Evolutionary conservation across 1,140 invertebrate genomes (phyloP).

Genomic region (Drosophila nebulosa): DNA sequence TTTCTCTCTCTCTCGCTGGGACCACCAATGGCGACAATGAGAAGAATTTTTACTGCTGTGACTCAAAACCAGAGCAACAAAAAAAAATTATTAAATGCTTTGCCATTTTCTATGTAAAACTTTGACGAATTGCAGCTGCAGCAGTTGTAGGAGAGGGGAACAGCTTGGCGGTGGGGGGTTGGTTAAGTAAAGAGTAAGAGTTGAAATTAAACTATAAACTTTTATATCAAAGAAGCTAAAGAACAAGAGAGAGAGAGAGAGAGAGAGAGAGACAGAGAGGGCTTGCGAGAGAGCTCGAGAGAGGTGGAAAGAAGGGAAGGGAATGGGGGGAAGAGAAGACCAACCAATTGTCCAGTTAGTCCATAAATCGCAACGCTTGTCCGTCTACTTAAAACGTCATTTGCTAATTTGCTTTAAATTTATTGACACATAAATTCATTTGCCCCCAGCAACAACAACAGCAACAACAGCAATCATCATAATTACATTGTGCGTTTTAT

Average conservation of each 20-base stretch:
- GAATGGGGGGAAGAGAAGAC: background rate
- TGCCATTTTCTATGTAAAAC: background rate
- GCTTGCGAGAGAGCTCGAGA: background rate
- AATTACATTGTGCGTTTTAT: slow-evolving; percentile 43
- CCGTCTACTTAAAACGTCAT: slow-evolving; percentile 70
- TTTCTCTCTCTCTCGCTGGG: slow-evolving; percentile 17
- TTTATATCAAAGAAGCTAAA: no score
- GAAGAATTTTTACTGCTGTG: no score
- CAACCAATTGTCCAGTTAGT: slow-evolving; percentile 22
- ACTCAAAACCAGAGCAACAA: background rate
- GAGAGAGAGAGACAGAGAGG: background rate
- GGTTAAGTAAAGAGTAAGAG: no score
- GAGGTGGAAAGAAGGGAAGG: no score
- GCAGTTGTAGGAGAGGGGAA: no score
- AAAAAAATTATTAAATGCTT: background rate
- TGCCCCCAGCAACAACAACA: slow-evolving; percentile 28
- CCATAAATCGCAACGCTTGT: slow-evolving; percentile 56
- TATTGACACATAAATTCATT: slow-evolving; percentile 78
- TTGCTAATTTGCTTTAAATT: slow-evolving; percentile 76
- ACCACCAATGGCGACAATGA: slow-evolving; percentile 58
- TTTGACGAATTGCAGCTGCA: no score
- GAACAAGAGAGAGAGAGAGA: background rate
- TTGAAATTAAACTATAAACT: no score
- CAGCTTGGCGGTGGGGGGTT: no score
- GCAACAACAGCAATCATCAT: slow-evolving; percentile 43